Evolutionary conservation across 2,797 vertebrate genomes (phyloP), one percentile per base, ranked within the genome.

Genomic region (Pteronotus mesoamericanus): DNA sequence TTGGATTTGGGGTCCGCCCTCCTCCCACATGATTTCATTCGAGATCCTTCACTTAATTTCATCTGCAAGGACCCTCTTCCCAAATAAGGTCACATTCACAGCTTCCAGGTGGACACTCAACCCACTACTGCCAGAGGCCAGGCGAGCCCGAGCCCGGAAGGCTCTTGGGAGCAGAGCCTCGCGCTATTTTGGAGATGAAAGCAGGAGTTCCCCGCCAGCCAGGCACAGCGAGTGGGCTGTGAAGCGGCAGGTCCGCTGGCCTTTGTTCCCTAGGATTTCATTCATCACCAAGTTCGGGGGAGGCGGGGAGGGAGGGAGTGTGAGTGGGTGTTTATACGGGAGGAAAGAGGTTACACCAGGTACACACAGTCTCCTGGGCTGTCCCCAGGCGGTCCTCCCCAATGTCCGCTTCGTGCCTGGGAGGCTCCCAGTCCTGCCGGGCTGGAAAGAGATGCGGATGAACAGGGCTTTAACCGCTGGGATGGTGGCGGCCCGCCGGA

Each of bases 1-100:
- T 1, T 39, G 29, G 46, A 66, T 24, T 12, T 68, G 48, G 57
- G 8, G 21, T 53, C 9, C 53, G n/a, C 44, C 19, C 12, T 14
- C 42, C 48, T 39, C 61, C 46, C n/a, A 26, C 44, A 9, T 10
- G 51, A 11, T 29, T 71, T 92, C 71, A 26, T 46, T 75, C 0
- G 19, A 71, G 71, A 72, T 22, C 86, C 44, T 89, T 42, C 15
- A 46, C 53, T 78, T 42, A 22, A 46, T 51, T 3, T n/a, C 37
- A 19, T 29, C n/a, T 71, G 34, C 80, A 46, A 85, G 80, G 34
- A 42, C 24, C 39, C 53, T 64, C n/a, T 96, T 39, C 69, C 37
- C 77, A 29, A 12, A 6, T 39, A 19, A 39, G 53, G 10, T 24
- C 83, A 37, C 44, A 2, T 2, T 82, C 53, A 11, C 9, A 46